phyloP scores from a whole-genome alignment of 2,888 invertebrate genomes.

The Hypercompe scribonia region DNA sequence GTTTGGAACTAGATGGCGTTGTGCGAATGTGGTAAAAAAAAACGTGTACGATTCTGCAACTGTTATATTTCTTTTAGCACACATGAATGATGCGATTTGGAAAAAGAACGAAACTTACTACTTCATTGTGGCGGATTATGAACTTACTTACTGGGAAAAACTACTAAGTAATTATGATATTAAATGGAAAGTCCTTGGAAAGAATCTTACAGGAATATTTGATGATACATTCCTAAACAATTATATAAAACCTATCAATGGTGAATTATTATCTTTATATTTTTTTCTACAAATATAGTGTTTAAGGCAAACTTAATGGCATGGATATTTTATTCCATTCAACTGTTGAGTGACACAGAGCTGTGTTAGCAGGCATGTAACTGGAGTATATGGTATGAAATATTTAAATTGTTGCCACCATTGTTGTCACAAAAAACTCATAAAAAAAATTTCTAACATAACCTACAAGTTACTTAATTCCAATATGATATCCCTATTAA shows the following conservation, averaged over 20 bases:
- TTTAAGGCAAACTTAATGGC: no score
- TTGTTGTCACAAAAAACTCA: neutral
- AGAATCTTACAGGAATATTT: neutral
- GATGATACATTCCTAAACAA: slow-evolving; percentile 8
- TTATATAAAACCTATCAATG: neutral
- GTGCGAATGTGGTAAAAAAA: no score
- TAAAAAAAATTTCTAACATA: neutral
- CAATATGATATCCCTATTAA: no score
- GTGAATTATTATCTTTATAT: slow-evolving; percentile 1
- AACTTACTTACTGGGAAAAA: neutral
- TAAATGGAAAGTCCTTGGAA: neutral
- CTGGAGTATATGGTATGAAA: no score
- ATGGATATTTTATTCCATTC: no score
- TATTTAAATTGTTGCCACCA: no score
- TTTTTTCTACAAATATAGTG: no score
- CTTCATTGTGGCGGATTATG: slow-evolving; percentile 4
- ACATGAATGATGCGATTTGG: slow-evolving; percentile 11
- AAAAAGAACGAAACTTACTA: slow-evolving; percentile 1
- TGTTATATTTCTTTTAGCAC: slow-evolving; percentile 1
- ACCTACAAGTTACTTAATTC: no score
- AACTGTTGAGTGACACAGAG: no score
- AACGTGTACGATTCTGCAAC: neutral
- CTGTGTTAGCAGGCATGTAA: no score
- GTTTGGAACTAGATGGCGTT: neutral
- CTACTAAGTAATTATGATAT: neutral